Evolutionary conservation across 2,888 invertebrate genomes (phyloP).

Genomic region (Xestia sexstrigata): DNA sequence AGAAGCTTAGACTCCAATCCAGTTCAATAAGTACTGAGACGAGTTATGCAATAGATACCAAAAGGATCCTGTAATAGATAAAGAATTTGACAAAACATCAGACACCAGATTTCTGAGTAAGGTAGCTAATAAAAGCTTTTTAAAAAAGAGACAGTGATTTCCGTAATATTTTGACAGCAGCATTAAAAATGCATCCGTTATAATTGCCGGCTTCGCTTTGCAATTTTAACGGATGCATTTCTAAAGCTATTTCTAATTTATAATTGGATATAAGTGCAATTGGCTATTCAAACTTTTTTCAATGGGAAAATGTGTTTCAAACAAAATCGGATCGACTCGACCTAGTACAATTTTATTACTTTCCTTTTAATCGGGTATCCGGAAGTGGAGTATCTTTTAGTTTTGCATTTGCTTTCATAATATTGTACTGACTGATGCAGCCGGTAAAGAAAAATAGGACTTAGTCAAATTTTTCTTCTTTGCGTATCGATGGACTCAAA

Average conservation of each 20-base stretch:
- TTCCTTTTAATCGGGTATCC: no score
- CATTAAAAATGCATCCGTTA: constrained; percentile 78
- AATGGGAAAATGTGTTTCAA: neutral
- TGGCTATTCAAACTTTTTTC: constrained; percentile 69
- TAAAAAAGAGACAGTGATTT: constrained; percentile 18
- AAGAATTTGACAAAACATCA: neutral
- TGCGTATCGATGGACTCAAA: neutral
- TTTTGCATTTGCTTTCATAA: neutral
- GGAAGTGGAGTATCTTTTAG: neutral
- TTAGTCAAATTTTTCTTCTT: neutral
- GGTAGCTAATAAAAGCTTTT: neutral
- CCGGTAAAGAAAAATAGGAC: neutral
- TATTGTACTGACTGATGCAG: neutral
- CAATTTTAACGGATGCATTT: constrained; percentile 68
- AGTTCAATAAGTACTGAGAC: neutral
- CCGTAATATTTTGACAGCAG: constrained; percentile 84
- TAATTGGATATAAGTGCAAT: constrained; percentile 78
- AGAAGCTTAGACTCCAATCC: neutral
- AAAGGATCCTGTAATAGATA: neutral
- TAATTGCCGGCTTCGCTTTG: constrained; percentile 78
- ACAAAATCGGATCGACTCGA: neutral
- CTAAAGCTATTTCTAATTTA: constrained; percentile 42
- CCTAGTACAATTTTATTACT: neutral
- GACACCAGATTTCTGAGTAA: constrained; percentile 30
- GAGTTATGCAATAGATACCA: neutral